Percentiles rank a stretch among this genome's conserved stretches.
phyloP scores from a whole-genome alignment of 2,797 vertebrate genomes.

The Stomatorhinus walkeri region DNA sequence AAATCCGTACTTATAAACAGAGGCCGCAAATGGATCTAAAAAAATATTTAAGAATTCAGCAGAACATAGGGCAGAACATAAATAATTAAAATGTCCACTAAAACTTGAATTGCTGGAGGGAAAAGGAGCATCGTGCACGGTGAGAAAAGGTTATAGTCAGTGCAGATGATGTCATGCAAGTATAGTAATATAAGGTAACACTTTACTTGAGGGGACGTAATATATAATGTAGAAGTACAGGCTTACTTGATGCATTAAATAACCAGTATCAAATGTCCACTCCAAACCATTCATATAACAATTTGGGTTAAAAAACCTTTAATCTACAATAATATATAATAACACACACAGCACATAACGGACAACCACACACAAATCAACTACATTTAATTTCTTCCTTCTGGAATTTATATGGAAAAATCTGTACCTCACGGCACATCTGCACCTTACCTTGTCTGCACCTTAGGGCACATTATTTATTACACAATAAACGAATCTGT shows the following conservation, averaged over 20 bases:
- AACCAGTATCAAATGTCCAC: background rate
- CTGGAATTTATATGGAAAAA: too few species aligned
- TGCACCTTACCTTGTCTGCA: too few species aligned
- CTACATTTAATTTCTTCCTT: too few species aligned
- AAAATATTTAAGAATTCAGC: constrained; percentile 4
- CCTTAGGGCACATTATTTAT: too few species aligned
- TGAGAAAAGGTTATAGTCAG: background rate
- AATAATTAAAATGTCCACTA: background rate
- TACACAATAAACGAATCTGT: too few species aligned
- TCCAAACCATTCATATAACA: background rate
- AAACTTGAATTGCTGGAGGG: background rate
- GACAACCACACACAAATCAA: too few species aligned
- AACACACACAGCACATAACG: too few species aligned
- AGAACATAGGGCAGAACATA: background rate
- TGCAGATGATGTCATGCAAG: background rate
- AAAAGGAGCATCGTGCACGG: background rate
- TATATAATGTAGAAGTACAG: background rate
- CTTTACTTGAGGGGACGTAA: background rate
- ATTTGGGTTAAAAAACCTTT: background rate
- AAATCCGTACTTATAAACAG: background rate
- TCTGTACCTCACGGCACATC: too few species aligned
- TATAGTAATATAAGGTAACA: background rate
- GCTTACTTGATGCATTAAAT: background rate
- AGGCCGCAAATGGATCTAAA: background rate
- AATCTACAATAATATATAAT: background rate